phyloP scores from a whole-genome alignment of 2,113 vertebrate species.

The Fulica atra region DNA sequence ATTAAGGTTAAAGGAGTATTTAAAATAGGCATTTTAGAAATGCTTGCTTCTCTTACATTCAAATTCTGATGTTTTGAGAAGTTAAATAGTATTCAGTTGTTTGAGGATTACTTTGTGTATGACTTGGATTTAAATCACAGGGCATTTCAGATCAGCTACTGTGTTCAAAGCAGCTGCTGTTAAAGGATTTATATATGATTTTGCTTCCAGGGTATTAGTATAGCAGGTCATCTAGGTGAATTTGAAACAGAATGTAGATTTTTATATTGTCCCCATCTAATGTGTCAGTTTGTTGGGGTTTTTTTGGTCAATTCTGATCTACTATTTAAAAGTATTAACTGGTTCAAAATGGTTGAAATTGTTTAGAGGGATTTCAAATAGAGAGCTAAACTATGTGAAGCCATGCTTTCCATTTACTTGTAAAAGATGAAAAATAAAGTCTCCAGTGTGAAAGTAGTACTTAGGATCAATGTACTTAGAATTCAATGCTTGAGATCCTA shows the following conservation, averaged over 20 bases:
- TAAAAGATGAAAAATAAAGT: neutral
- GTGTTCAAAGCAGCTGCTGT: neutral
- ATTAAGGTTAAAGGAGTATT: slow-evolving; percentile 39
- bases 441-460: neutral
- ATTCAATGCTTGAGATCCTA: neutral
- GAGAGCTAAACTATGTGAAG: neutral
- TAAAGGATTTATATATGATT: slow-evolving; percentile 36
- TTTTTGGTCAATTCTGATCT: neutral
- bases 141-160: slow-evolving; percentile 45
- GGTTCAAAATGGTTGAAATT: neutral
- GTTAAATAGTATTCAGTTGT: slow-evolving; percentile 59
- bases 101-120: slow-evolving; percentile 65
- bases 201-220: slow-evolving; percentile 30
- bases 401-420: neutral
- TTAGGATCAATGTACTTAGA: too few relatives aligned
- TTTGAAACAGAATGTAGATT: slow-evolving; percentile 15
- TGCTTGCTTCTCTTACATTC: slow-evolving; percentile 13
- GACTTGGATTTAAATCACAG: slow-evolving; percentile 64
- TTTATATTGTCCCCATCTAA: neutral
- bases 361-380: neutral
- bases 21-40: slow-evolving; percentile 32
- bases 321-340: neutral
- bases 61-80: slow-evolving; percentile 57
- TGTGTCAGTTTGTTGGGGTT: neutral
- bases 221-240: neutral